Evolutionary conservation across 2,113 vertebrate genomes (phyloP), one percentile per base, ranked within the genome.

Genomic region (Tautogolabrus adspersus): DNA sequence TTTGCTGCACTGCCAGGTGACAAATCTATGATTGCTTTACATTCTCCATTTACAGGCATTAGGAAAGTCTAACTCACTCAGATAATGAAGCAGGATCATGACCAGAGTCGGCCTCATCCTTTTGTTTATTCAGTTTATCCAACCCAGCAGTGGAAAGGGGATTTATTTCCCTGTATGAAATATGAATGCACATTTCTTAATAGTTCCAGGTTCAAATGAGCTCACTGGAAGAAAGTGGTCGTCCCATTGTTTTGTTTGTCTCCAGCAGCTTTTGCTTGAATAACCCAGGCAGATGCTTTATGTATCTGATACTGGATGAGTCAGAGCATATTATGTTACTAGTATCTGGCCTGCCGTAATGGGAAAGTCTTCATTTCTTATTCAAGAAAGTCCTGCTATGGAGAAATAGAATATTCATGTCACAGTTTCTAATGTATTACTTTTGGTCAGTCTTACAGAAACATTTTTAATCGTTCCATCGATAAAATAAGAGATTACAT

Each of bases 1-100:
- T 91, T 94, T 86, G 86, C 91, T 81, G 86, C 94, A 57, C 92
- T 94, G 70, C 93, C 95, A 93, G 97, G 96, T 97, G 96, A 57
- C 59, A 62, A 34, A 80, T 79, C 8, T 69, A 10, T 13, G 6
- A 18, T 26, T 59, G 57, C 12, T 30, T 5, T 15, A 46, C 44
- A 49, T 19, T 18, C 18, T 18, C 18, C 15, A 49, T 18, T 15
- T 49, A 49, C 47, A 49, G 13, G 5, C 46, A 44, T 44, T 16
- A 47, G 18, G 18, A 19, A 49, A 49, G 16, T 18, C 18, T 49
- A 18, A 19, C 23, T 75, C 30, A 51, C 21, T 38, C n/a, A 5
- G 22, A 63, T 19, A 52, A 30, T 26, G 34, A 34, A 59, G 52
- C 16, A 58, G 19, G 9, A 51, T 65, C 15, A 23, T 42, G 40